Evolutionary conservation across 2,113 vertebrate genomes (phyloP).

Genomic region (Heloderma charlesbogerti): DNA sequence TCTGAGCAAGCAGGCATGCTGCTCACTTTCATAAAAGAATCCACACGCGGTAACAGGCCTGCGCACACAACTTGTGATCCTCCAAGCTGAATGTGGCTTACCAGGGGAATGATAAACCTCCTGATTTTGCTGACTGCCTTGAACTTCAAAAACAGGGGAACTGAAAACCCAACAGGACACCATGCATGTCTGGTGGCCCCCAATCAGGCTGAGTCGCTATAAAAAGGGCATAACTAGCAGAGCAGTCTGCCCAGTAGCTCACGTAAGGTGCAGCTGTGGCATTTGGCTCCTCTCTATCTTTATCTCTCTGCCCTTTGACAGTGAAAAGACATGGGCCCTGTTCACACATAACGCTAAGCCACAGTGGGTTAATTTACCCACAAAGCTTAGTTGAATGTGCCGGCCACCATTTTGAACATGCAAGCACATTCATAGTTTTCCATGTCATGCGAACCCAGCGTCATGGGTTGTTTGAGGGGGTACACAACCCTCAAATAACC

Average conservation of each 20-base stretch:
- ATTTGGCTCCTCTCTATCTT: not conserved
- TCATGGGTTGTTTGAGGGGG: no score
- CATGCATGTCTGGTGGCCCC: not conserved
- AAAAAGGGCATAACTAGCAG: not conserved
- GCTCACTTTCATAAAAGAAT: slow-evolving; percentile 9
- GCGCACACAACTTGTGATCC: slow-evolving; percentile 1
- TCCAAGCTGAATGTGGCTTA: not conserved
- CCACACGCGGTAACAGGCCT: slow-evolving; percentile 33
- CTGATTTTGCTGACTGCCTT: not conserved
- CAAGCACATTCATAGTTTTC: no score
- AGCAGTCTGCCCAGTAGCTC: not conserved
- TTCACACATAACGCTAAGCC: no score
- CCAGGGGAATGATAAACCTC: not conserved
- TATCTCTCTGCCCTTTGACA: not conserved
- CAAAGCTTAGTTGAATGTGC: no score
- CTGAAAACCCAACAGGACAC: not conserved
- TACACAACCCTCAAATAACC: no score
- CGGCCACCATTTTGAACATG: no score
- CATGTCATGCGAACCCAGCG: no score
- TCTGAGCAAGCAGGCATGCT: not conserved
- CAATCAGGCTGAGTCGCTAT: not conserved
- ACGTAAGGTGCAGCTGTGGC: not conserved
- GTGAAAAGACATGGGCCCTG: not conserved
- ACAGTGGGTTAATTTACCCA: no score
- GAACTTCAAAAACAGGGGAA: not conserved